Conservation (phyloP, 1,140 invertebrate species). For the Charaxes varanes region DNA sequence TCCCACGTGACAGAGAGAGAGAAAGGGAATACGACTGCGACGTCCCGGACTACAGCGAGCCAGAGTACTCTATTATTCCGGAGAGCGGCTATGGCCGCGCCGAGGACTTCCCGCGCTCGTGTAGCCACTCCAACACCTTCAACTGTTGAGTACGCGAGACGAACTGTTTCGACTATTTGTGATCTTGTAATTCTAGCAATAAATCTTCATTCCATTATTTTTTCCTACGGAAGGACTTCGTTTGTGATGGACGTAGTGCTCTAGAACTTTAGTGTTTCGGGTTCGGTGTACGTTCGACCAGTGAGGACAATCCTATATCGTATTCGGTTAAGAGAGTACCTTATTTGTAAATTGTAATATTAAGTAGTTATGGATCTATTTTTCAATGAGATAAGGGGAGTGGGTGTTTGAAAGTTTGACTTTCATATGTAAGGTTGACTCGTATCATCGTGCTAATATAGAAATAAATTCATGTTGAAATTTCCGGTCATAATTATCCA, state of each 20-base stretch:
- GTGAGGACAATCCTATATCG: slow-evolving; percentile 61
- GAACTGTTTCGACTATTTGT: slow-evolving; percentile 61
- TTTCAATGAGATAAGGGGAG: slow-evolving; percentile 51
- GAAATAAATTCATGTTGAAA: slow-evolving; percentile 4
- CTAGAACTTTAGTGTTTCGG: slow-evolving; percentile 52
- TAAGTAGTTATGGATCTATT: slow-evolving; percentile 71
- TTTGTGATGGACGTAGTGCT: slow-evolving; percentile 56
- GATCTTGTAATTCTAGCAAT: slow-evolving; percentile 74
- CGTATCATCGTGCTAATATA: slow-evolving; percentile 29
- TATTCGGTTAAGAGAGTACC: slow-evolving; percentile 65
- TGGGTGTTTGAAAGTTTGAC: slow-evolving; percentile 59
- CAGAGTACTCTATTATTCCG: slow-evolving; percentile 69
- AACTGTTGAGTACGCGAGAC: slow-evolving; percentile 60
- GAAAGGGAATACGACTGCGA: slow-evolving; percentile 31
- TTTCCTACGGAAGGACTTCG: slow-evolving; percentile 51
- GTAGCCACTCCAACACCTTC: slow-evolving; percentile 69
- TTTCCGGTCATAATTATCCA: neutral
- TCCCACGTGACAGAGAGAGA: slow-evolving; percentile 44
- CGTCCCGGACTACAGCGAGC: slow-evolving; percentile 53
- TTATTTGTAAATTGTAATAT: slow-evolving; percentile 71
- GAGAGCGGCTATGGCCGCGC: slow-evolving; percentile 49
- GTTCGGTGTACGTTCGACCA: slow-evolving; percentile 54
- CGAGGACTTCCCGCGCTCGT: slow-evolving; percentile 58
- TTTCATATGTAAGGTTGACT: slow-evolving; percentile 47
- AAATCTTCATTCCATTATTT: slow-evolving; percentile 74